These are phyloP conservation scores for Colletes gigas DNA, from an alignment of 1,140 invertebrate genomes.

Conservation along the genomic window DNA sequence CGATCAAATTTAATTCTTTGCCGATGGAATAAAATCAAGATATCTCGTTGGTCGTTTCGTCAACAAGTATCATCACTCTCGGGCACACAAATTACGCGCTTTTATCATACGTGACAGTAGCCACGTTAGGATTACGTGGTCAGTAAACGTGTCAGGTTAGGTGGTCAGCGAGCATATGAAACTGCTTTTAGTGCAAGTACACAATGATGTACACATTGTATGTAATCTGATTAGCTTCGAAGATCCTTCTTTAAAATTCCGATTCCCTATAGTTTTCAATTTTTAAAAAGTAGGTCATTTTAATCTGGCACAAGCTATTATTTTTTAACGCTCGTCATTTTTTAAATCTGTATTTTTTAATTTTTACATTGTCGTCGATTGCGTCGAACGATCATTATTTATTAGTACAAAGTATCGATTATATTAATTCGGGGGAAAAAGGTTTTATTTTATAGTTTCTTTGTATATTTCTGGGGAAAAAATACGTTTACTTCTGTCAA, in stretches of 20 bases:
- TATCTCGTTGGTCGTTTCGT: background rate
- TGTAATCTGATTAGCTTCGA: background rate
- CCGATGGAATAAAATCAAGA: background rate
- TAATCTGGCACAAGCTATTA: background rate
- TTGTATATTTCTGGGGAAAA: background rate
- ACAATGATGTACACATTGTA: background rate
- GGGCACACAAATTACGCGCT: constrained; percentile 10
- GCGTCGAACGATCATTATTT: background rate
- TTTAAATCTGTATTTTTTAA: background rate
- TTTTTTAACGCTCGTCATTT: background rate
- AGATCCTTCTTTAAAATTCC: background rate
- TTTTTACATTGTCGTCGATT: background rate
- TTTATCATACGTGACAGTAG: constrained; percentile 6
- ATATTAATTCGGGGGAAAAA: background rate
- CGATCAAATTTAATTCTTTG: background rate
- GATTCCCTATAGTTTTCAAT: background rate
- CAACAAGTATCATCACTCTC: constrained; percentile 1
- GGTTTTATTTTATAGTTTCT: background rate
- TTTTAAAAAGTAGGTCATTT: background rate
- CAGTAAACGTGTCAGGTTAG: constrained; percentile 12
- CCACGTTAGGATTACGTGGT: constrained; percentile 40
- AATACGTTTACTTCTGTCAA: background rate
- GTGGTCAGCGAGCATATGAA: background rate
- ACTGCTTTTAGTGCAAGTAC: background rate
- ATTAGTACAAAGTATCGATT: background rate